Conservation (phyloP, 64 coral and sea anemone species). For the Montipora cactus region DNA sequence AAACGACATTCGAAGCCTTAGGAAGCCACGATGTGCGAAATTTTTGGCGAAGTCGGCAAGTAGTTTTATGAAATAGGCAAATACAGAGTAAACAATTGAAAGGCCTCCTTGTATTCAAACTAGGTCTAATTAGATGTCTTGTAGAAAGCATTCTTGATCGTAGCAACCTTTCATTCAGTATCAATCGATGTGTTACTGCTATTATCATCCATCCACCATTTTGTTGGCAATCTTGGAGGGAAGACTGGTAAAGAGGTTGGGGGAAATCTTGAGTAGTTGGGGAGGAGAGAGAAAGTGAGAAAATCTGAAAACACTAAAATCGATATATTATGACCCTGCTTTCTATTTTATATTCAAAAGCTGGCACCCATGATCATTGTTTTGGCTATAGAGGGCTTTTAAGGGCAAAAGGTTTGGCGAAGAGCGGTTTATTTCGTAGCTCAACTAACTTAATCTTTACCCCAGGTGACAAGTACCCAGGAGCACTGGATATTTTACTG, state of each 20-base stretch:
- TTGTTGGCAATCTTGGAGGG: not conserved
- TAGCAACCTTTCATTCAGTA: not conserved
- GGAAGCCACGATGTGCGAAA: not conserved
- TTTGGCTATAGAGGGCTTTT: too few species aligned
- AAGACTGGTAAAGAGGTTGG: not conserved
- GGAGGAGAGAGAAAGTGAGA: too few species aligned
- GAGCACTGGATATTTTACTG: not conserved
- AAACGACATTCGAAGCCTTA: constrained; percentile 3
- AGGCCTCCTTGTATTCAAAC: not conserved
- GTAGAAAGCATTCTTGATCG: not conserved
- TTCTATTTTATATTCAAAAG: too few species aligned
- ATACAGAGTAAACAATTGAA: not conserved
- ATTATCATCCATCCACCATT: constrained; percentile 1
- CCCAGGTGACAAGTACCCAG: not conserved
- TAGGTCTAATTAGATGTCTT: not conserved
- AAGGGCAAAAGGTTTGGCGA: too few species aligned
- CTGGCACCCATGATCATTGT: too few species aligned
- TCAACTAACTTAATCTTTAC: too few species aligned
- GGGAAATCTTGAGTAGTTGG: not conserved
- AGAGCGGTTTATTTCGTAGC: too few species aligned
- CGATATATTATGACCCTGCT: too few species aligned
- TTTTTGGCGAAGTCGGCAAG: too few species aligned
- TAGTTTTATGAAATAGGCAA: constrained; percentile 9
- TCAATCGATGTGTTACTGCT: not conserved
- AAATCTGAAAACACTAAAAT: too few species aligned